These are phyloP conservation scores for Poeciliopsis turrubarensis DNA, from an alignment of 2,113 vertebrate genomes.

Conservation along the genomic window DNA sequence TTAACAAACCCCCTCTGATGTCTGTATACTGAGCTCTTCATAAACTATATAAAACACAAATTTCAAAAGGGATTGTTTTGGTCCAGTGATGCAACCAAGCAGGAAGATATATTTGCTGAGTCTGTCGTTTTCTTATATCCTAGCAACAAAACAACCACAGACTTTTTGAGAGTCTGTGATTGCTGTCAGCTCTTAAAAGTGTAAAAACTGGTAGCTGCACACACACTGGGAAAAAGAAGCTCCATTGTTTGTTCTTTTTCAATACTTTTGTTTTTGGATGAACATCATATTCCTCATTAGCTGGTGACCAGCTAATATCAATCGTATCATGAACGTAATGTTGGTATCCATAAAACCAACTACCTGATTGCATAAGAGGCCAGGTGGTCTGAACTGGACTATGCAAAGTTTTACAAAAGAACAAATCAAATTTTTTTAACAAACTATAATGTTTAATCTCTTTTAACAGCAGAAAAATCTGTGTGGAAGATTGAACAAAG, in stretches of 20 bases:
- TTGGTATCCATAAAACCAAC: conserved; percentile 67
- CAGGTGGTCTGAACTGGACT: conserved; percentile 63
- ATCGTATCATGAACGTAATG: conserved; percentile 31
- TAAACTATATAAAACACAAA: neutral
- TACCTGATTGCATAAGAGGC: conserved; percentile 71
- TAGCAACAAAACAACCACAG: conserved; percentile 52
- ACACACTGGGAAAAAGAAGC: conserved; percentile 2
- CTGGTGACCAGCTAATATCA: conserved; percentile 4
- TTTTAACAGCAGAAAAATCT: no score
- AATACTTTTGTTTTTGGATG: conserved; percentile 7
- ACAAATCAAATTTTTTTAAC: neutral
- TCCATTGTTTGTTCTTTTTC: conserved; percentile 26
- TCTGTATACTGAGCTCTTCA: neutral
- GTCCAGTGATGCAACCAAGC: neutral
- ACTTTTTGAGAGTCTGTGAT: conserved; percentile 58
- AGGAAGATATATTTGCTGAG: conserved; percentile 30
- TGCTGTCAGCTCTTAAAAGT: conserved; percentile 24
- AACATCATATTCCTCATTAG: neutral
- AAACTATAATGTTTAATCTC: neutral
- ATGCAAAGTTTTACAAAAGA: conserved; percentile 20
- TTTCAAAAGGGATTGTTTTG: neutral
- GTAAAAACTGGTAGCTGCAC: conserved; percentile 30
- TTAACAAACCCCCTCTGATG: conserved; percentile 34
- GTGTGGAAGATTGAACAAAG: no score
- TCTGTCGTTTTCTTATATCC: conserved; percentile 44